A percentile compares a stretch with the other conserved stretches of the same genome.
Conservation (phyloP, 1,140 invertebrate genomes). For the Eubasilissa regina region DNA sequence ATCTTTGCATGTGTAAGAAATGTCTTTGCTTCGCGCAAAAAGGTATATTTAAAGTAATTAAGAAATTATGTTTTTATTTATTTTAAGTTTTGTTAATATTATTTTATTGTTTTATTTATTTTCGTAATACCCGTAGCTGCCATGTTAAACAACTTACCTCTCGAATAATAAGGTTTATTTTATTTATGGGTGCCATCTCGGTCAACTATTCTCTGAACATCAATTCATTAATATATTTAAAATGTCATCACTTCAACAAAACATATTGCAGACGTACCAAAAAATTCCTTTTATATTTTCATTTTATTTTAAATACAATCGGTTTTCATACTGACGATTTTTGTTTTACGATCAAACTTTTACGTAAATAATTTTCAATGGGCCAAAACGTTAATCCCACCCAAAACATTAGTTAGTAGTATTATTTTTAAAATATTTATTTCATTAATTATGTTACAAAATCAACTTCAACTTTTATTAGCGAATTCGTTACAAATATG, state of each 20-base stretch:
- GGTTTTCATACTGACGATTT: too few relatives aligned
- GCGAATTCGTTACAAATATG: constrained; percentile 23
- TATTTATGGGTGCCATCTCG: constrained; percentile 28
- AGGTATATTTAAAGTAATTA: constrained; percentile 16
- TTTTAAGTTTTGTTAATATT: constrained; percentile 39
- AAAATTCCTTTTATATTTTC: too few relatives aligned
- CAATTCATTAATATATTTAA: too few relatives aligned
- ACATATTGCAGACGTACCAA: too few relatives aligned
- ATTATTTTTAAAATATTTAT: constrained; percentile 34
- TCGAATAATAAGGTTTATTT: constrained; percentile 23
- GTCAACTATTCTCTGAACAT: not conserved
- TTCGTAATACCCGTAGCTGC: constrained; percentile 39
- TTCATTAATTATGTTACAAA: constrained; percentile 13
- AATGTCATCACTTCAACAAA: too few relatives aligned
- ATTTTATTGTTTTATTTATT: constrained; percentile 44
- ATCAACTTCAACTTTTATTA: constrained; percentile 30
- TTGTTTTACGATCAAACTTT: too few relatives aligned
- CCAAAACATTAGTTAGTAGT: constrained; percentile 7
- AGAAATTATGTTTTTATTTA: constrained; percentile 35
- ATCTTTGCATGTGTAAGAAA: too few relatives aligned
- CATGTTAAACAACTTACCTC: constrained; percentile 45
- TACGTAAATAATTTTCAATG: not conserved
- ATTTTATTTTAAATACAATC: too few relatives aligned
- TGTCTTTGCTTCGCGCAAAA: not conserved
- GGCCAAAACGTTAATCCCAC: constrained; percentile 14